These are phyloP conservation scores for Tinea semifulvella DNA, from an alignment of 2,888 invertebrate genomes.

Conservation along the genomic window DNA sequence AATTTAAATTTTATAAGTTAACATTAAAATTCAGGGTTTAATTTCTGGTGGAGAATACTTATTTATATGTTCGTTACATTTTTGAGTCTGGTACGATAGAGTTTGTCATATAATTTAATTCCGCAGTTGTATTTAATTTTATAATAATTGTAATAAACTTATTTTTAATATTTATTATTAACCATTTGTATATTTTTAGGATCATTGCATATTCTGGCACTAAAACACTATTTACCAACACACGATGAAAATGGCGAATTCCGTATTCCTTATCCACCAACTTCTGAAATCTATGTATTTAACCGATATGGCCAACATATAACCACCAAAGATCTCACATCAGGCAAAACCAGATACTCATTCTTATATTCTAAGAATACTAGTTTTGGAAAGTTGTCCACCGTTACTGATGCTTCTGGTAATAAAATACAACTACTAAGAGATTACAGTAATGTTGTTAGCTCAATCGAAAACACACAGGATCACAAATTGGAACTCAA, in stretches of 20 bases:
- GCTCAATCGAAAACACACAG: constrained; percentile 93
- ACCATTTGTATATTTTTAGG: constrained; percentile 45
- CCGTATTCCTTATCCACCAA: constrained; percentile 91
- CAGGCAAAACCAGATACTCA: constrained; percentile 93
- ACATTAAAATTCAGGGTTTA: too few relatives aligned
- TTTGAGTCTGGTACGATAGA: too few relatives aligned
- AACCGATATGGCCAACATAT: constrained; percentile 97
- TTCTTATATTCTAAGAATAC: constrained; percentile 98
- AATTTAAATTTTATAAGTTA: too few relatives aligned
- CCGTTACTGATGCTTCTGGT: constrained; percentile 93
- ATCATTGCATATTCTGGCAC: constrained; percentile 82
- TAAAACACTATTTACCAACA: constrained; percentile 87
- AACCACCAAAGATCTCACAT: constrained; percentile 91
- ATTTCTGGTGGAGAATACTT: too few relatives aligned
- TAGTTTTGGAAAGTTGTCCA: constrained; percentile 92
- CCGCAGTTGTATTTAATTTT: too few relatives aligned
- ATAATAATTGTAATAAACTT: constrained; percentile 13
- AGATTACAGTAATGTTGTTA: constrained; percentile 92
- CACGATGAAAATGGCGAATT: constrained; percentile 92
- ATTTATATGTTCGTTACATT: too few relatives aligned
- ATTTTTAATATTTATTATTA: not conserved
- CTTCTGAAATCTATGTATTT: constrained; percentile 93
- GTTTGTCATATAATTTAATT: not conserved
- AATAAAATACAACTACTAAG: constrained; percentile 91
- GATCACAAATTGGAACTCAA: constrained; percentile 92